Evolutionary conservation across 1,140 invertebrate genomes (phyloP).

Genomic region (Philopotamus ludificatus): DNA sequence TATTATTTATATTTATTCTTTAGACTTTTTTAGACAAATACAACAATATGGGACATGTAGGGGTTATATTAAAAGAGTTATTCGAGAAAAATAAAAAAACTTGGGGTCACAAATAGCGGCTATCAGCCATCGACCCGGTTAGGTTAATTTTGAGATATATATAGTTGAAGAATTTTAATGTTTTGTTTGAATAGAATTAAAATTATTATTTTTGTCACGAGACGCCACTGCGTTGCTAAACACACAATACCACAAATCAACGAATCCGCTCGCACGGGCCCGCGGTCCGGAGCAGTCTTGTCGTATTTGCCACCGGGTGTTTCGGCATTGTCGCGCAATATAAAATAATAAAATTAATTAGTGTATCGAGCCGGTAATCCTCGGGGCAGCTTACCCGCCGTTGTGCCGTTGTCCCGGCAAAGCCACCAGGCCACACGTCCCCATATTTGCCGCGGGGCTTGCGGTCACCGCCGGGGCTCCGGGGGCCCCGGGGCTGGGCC

Average conservation of each 20-base stretch:
- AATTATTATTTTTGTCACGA: no score
- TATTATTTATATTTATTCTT: no score
- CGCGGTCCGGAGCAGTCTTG: conserved; percentile 8
- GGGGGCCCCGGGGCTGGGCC: not conserved
- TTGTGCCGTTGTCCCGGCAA: not conserved
- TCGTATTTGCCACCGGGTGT: conserved; percentile 22
- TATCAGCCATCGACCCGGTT: not conserved
- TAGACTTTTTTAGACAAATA: no score
- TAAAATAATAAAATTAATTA: no score
- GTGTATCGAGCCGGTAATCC: no score
- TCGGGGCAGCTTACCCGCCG: not conserved
- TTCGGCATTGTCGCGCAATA: no score
- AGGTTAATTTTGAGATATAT: not conserved
- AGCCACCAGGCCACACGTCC: not conserved
- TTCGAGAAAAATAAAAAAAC: no score
- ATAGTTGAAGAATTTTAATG: not conserved
- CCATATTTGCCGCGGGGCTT: conserved; percentile 8
- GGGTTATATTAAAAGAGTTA: no score
- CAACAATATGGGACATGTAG: no score
- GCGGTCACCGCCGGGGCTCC: not conserved
- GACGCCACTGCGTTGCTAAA: not conserved
- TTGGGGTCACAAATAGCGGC: no score
- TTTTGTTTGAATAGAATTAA: not conserved
- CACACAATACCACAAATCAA: conserved; percentile 22
- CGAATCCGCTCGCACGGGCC: not conserved